Evolutionary conservation across 2,113 vertebrate species (phyloP), one percentile per base, ranked within the genome.

Genomic region (Neodontobutis hainanensis): DNA sequence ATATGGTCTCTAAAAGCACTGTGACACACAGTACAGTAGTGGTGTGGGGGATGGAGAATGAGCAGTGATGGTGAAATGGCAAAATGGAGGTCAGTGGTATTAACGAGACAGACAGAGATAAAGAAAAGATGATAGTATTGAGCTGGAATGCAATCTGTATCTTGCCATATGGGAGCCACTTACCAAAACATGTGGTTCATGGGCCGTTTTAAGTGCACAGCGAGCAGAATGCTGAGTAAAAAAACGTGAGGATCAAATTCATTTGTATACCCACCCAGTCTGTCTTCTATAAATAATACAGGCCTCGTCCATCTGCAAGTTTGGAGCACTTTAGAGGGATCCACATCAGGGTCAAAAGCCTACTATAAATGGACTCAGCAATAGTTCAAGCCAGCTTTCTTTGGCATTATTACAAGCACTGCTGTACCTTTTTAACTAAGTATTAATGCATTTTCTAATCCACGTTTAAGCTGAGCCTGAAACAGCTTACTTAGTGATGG

Each of bases 51-150:
- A 4, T 48, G 52, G 40, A 49, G 38, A 63, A 70, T 12, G 11
- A 60, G 47, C 15, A 4, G 12, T 47, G 44, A 52, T 73, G 34
- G 16, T 61, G 38, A 71, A 74, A 70, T 45, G 19, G 34, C 4
- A 51, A 78, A 81, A 86, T 83, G 51, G 68, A 85, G 79, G 68
- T 75, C 77, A 62, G 65, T 58, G 52, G 44, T 77, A 27, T 63
- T 34, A 68, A 70, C 60, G 61, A 57, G 45, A 50, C 51, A 49
- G 11, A 50, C 14, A 8, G 11, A 38, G 64, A 34, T 0, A 2
- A 52, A 56, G 56, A 46, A 59, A 58, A 68, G 19, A 66, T 36
- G 63, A 3, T 4, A 27, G 5, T 44, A 65, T 63, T 61, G 63
- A 70, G 42, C 16, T 66, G 11, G 10, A 46, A 14, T 50, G 48